These are phyloP conservation scores for Cricetomys ansorgei DNA, from an alignment of 2,113 vertebrate species.

Conservation along the genomic window DNA sequence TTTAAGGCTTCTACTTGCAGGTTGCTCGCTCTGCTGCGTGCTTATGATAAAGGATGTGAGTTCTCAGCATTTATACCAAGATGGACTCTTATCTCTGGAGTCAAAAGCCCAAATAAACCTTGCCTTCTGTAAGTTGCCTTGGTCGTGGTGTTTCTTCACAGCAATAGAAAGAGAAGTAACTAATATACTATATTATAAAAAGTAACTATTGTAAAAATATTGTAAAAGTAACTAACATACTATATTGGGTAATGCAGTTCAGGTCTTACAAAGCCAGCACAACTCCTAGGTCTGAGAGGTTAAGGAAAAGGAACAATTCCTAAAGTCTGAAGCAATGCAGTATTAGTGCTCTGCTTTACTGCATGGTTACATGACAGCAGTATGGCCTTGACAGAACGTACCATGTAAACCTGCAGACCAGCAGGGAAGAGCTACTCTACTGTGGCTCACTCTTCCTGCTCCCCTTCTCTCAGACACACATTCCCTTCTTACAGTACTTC, in stretches of 20 bases:
- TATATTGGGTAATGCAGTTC: background rate
- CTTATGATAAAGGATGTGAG: background rate
- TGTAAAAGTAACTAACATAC: background rate
- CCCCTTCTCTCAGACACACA: background rate
- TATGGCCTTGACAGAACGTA: background rate
- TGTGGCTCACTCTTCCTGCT: background rate
- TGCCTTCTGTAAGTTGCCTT: background rate
- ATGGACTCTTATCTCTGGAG: background rate
- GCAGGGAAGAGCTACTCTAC: background rate
- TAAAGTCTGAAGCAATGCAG: background rate
- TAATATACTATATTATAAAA: background rate
- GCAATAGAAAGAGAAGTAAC: background rate
- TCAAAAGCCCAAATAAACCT: background rate
- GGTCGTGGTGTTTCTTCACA: background rate
- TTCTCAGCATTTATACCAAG: background rate
- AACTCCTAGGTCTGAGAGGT: conserved; percentile 2
- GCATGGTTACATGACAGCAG: background rate
- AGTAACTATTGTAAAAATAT: too few relatives aligned
- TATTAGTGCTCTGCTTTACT: background rate
- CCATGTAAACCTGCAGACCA: background rate
- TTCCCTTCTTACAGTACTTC: background rate
- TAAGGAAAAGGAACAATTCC: conserved; percentile 21
- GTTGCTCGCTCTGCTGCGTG: background rate
- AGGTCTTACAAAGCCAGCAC: background rate
- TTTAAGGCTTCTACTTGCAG: too few relatives aligned